Evolutionary conservation across 2,888 invertebrate species (phyloP).

Genomic region (Molanna angustata): DNA sequence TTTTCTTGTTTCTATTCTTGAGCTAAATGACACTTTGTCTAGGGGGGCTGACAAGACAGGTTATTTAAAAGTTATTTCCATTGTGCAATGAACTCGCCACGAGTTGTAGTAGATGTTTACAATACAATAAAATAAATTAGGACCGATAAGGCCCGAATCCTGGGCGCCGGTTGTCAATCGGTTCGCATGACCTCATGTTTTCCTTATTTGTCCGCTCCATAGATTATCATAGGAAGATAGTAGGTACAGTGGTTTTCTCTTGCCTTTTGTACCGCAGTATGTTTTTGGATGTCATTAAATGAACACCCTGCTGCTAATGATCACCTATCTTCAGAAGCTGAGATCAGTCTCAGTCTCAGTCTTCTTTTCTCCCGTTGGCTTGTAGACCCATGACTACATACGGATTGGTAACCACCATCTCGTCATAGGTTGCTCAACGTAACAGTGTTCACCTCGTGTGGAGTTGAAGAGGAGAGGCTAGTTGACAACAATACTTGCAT

Average conservation of each 20-base stretch:
- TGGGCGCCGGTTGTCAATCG: not conserved
- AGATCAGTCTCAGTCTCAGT: not conserved
- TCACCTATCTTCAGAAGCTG: not conserved
- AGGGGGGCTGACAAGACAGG: no score
- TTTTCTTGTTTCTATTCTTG: no score
- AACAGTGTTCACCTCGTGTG: conserved; percentile 3
- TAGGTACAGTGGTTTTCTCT: no score
- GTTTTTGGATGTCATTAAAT: not conserved
- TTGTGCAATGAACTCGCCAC: no score
- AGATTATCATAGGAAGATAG: not conserved
- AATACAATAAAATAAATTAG: not conserved
- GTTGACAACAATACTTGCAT: not conserved
- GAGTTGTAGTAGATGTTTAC: not conserved
- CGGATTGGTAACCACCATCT: not conserved
- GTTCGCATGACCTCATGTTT: not conserved
- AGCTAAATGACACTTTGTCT: no score
- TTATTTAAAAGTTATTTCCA: no score
- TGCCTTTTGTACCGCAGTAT: not conserved
- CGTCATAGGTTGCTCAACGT: not conserved
- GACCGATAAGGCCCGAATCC: not conserved
- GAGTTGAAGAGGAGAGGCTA: not conserved
- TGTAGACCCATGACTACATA: not conserved
- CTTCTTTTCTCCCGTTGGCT: not conserved
- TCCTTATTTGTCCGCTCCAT: not conserved
- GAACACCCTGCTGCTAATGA: not conserved